phyloP scores from a whole-genome alignment of 2,797 vertebrate genomes.

The Xenopus petersii region DNA sequence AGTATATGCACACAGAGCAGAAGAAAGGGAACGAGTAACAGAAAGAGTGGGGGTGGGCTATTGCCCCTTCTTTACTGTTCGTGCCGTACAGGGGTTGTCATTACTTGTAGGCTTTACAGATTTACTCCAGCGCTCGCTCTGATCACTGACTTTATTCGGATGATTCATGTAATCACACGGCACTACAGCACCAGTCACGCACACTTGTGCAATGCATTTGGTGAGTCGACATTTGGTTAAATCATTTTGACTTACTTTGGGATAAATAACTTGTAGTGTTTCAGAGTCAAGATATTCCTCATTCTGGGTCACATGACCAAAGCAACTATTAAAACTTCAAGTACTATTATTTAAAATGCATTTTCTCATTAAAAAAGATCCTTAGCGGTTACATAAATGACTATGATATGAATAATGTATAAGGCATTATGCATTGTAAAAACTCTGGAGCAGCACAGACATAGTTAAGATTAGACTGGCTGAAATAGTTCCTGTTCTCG shows the following conservation, averaged over 20 bases:
- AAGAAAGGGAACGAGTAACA: too few species aligned
- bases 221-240: constrained; percentile 38
- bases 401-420: constrained; percentile 56
- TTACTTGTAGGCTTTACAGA: not conserved
- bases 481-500: constrained; percentile 10
- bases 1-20: too few species aligned
- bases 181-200: constrained; percentile 12
- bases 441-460: constrained; percentile 34
- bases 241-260: constrained; percentile 47
- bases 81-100: not conserved
- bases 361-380: constrained; percentile 58
- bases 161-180: constrained; percentile 18
- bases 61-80: too few species aligned
- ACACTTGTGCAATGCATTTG: constrained; percentile 22
- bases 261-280: constrained; percentile 51
- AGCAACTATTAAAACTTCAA: constrained; percentile 58
- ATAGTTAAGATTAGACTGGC: constrained; percentile 16
- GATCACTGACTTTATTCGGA: not conserved
- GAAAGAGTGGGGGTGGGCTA: too few species aligned
- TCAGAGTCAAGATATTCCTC: constrained; percentile 56
- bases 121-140: not conserved
- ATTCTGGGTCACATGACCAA: constrained; percentile 54
- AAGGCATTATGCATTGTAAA: constrained; percentile 46
- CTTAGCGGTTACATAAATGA: constrained; percentile 54
- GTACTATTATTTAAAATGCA: constrained; percentile 59